Conservation (phyloP, 2,797 vertebrate species). For the Anableps anableps region DNA sequence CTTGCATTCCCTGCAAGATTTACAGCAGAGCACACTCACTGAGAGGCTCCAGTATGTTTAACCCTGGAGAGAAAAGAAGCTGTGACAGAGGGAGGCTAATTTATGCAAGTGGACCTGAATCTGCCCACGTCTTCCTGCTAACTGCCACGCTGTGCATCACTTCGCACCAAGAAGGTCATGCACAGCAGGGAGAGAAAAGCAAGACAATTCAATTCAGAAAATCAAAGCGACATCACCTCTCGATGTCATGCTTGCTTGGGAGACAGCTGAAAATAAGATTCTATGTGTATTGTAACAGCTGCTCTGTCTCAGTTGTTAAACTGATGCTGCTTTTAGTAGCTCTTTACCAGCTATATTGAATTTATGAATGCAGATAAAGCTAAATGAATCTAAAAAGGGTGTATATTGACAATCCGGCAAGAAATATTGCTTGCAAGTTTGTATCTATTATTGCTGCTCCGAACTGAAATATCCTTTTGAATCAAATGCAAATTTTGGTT, state of each 20-base stretch:
- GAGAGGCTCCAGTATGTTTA: conserved; percentile 43
- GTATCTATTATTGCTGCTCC: not conserved
- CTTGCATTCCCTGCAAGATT: conserved; percentile 36
- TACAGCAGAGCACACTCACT: conserved; percentile 28
- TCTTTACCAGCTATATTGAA: conserved; percentile 24
- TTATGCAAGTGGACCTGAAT: conserved; percentile 53
- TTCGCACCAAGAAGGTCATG: conserved; percentile 60
- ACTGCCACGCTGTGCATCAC: conserved; percentile 66
- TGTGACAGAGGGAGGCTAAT: conserved; percentile 46
- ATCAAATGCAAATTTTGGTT: not conserved
- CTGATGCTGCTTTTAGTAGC: conserved; percentile 30
- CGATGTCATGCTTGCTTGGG: conserved; percentile 35
- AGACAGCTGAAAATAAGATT: conserved; percentile 39
- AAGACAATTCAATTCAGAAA: conserved; percentile 35
- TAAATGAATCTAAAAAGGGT: not conserved
- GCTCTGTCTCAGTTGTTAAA: conserved; percentile 26
- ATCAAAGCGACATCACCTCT: conserved; percentile 34
- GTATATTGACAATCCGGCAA: not conserved
- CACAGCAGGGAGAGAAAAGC: conserved; percentile 54
- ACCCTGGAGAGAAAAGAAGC: conserved; percentile 32
- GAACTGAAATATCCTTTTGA: not conserved
- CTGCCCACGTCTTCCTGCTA: conserved; percentile 47
- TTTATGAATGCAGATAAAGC: conserved; percentile 25
- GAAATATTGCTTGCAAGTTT: not conserved
- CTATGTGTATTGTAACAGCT: conserved; percentile 31